Evolutionary conservation across 2,113 vertebrate genomes (phyloP).

Genomic region (Datnioides undecimradiatus): DNA sequence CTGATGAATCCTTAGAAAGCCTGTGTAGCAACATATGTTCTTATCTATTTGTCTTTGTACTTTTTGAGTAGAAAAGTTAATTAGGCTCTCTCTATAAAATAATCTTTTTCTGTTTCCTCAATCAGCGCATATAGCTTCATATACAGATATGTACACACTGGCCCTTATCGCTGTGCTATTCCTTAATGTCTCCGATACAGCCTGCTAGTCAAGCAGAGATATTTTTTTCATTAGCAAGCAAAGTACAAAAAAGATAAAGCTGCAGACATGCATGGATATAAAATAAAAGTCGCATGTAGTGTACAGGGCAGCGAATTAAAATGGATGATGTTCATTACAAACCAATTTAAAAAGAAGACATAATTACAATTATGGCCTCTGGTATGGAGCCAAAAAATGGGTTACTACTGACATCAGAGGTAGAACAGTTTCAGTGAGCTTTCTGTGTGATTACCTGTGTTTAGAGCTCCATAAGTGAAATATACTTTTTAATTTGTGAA

Average conservation of each 20-base stretch:
- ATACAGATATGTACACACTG: not conserved
- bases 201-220: slow-evolving; percentile 11
- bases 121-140: not conserved
- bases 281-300: not conserved
- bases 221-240: slow-evolving; percentile 40
- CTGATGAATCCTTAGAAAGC: not conserved
- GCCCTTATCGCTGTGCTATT: not conserved
- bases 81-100: not conserved
- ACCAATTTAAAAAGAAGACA: slow-evolving; percentile 61
- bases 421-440: not conserved
- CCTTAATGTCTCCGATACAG: not conserved
- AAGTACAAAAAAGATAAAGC: slow-evolving; percentile 37
- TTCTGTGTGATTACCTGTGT: slow-evolving; percentile 18
- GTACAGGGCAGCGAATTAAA: slow-evolving; percentile 39
- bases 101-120: not conserved
- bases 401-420: slow-evolving; percentile 40
- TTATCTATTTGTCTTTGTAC: slow-evolving; percentile 13
- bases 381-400: slow-evolving; percentile 39
- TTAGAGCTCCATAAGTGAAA: not conserved
- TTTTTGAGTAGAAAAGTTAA: slow-evolving; percentile 24
- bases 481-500: not conserved
- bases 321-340: slow-evolving; percentile 55
- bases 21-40: not conserved
- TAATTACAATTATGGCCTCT: slow-evolving; percentile 44
- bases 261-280: slow-evolving; percentile 8